Conservation (phyloP, 2,797 vertebrate species). For the Echeneis naucrates region DNA sequence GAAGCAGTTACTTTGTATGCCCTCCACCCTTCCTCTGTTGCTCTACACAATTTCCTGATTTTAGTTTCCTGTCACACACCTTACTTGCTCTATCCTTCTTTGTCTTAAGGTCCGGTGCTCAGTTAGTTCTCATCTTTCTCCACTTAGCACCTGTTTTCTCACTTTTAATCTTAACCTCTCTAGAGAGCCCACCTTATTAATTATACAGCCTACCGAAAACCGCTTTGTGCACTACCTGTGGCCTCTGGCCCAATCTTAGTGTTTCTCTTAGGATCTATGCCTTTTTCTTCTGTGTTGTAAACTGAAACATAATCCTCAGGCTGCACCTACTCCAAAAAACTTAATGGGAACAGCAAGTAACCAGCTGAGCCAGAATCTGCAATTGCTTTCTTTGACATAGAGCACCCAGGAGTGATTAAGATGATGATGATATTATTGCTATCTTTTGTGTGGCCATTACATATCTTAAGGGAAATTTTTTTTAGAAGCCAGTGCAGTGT, state of each 20-base stretch:
- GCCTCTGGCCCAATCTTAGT: slow-evolving; percentile 38
- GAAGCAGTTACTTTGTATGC: slow-evolving; percentile 61
- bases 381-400: slow-evolving; percentile 47
- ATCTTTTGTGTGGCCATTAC: slow-evolving; percentile 56
- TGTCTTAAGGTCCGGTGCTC: slow-evolving; percentile 37
- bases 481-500: slow-evolving; percentile 35
- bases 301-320: slow-evolving; percentile 57
- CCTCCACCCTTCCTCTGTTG: slow-evolving; percentile 43
- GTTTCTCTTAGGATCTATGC: slow-evolving; percentile 37
- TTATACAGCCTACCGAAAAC: slow-evolving; percentile 67
- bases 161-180: slow-evolving; percentile 70
- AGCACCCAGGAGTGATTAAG: slow-evolving; percentile 43
- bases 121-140: slow-evolving; percentile 36
- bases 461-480: slow-evolving; percentile 57
- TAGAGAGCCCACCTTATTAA: slow-evolving; percentile 69
- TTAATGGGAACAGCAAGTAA: slow-evolving; percentile 49
- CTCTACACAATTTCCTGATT: slow-evolving; percentile 65
- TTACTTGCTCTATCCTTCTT: slow-evolving; percentile 35
- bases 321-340: slow-evolving; percentile 47
- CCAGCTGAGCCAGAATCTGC: slow-evolving; percentile 57
- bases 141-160: slow-evolving; percentile 48
- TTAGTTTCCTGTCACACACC: slow-evolving; percentile 69
- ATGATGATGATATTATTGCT: slow-evolving; percentile 40
- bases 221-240: too few relatives aligned
- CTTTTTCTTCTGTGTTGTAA: slow-evolving; percentile 49